Base-by-base conservation (phyloP, 2,113 vertebrate genomes). In the Clupea harengus region DNA sequence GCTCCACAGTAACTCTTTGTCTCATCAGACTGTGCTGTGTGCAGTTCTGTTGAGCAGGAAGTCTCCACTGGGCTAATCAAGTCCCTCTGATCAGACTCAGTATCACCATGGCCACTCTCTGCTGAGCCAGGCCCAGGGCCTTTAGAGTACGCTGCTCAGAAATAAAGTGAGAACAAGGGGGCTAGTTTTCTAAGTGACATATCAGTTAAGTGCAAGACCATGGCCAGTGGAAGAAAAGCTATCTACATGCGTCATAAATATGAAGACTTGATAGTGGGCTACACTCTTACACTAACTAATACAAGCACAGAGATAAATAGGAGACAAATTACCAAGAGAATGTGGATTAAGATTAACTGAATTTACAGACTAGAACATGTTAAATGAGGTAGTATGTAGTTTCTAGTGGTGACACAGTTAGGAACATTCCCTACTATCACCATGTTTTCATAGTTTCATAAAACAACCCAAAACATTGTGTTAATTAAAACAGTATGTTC, bases 1-100 rank as follows among this genome's bases (percentile, higher is more conserved):
- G 49, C 54, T 83, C 72, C 75, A 90, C 89, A 90, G 86, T 84
- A 83, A 52, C 83, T 83, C 89, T 90, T 90, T 90, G 89, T 90
- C 45, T 15, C 45, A 67, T 44, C 67, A 85, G 84, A 88, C 46
- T 50, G 84, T 72, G 85, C 81, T 54, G 83, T 83, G 85, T 67
- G 67, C 50, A 54, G 78, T 45, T 60, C 60, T 84, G 78, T 86
- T 82, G 50, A 86, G 82, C 85, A 54, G 84, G 87, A 57, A 87
- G 86, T 88, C 52, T 60, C 85, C 86, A 84, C n/a, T 86, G 50
- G 25, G 28, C 67, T 75, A 75, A 75, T 75, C 67, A 32, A 32
- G 67, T 39, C 67, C 67, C 67, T 75, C 25, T 4, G 28, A 75
- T 75, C 67, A 0, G 15, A 75, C 28, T 28, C 67, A 32, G 67